Evolutionary conservation across 2,888 invertebrate species (phyloP).

Genomic region (Cerastoderma edule): DNA sequence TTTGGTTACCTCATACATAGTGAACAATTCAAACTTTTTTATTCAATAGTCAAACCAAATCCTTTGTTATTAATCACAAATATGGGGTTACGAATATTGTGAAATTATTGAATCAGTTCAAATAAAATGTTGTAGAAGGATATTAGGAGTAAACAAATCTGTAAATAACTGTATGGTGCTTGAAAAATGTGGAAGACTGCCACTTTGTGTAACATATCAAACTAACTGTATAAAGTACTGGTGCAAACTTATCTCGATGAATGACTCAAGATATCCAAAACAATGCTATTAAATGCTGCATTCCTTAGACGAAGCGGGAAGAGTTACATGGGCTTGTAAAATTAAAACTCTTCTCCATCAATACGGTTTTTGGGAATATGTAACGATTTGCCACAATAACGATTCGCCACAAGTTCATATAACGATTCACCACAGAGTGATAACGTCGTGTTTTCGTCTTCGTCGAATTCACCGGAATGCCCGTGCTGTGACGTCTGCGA

Average conservation of each 20-base stretch:
- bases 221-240: conserved; percentile 21
- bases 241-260: too few species aligned
- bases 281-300: too few species aligned
- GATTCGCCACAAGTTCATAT: too few species aligned
- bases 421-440: too few species aligned
- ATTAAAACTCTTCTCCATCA: neutral
- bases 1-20: conserved; percentile 3
- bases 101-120: conserved; percentile 6
- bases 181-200: conserved; percentile 10
- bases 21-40: conserved; percentile 25
- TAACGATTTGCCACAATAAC: too few species aligned
- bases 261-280: conserved; percentile 16
- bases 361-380: conserved; percentile 20
- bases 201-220: too few species aligned
- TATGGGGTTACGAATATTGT: conserved; percentile 17
- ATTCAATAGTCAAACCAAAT: conserved; percentile 14
- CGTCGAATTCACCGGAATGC: too few species aligned
- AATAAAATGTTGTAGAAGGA: neutral
- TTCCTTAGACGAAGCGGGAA: conserved; percentile 11
- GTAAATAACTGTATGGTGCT: conserved; percentile 6
- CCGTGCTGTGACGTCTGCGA: too few species aligned
- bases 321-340: conserved; percentile 9
- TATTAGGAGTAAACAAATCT: conserved; percentile 4
- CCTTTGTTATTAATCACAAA: conserved; percentile 16
- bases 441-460: too few species aligned